A percentile compares a stretch with the other conserved stretches of the same genome.
Evolutionary conservation across 2,113 vertebrate genomes (phyloP).

Genomic region (Channa maculata): DNA sequence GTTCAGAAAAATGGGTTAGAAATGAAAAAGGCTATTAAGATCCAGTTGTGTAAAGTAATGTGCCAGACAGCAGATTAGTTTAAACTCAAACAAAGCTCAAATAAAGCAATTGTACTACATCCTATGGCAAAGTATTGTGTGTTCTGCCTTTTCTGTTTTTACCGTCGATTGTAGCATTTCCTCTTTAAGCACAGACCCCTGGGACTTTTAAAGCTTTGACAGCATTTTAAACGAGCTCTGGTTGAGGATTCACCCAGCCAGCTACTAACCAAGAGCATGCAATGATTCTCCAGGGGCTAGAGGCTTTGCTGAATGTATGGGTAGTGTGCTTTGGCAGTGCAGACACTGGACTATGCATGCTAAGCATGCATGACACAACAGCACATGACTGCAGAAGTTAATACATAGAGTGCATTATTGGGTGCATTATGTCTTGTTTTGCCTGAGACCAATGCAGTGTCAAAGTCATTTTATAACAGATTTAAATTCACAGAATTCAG

Average conservation of each 20-base stretch:
- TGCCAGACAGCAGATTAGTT: slow-evolving; percentile 52
- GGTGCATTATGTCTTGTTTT: slow-evolving; percentile 64
- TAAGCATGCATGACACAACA: slow-evolving; percentile 63
- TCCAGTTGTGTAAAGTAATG: slow-evolving; percentile 10
- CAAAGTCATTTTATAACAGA: slow-evolving; percentile 62
- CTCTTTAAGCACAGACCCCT: slow-evolving; percentile 53
- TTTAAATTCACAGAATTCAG: slow-evolving; percentile 52
- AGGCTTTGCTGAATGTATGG: slow-evolving; percentile 41
- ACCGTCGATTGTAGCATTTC: slow-evolving; percentile 54
- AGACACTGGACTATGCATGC: slow-evolving; percentile 41
- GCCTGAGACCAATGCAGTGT: slow-evolving; percentile 62
- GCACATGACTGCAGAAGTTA: slow-evolving; percentile 66
- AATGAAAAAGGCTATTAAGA: slow-evolving; percentile 38
- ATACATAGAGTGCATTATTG: slow-evolving; percentile 45
- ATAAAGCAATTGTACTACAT: slow-evolving; percentile 41
- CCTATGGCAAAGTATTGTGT: slow-evolving; percentile 23
- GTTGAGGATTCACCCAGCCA: slow-evolving; percentile 63
- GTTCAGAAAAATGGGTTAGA: slow-evolving; percentile 49
- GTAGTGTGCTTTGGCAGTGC: slow-evolving; percentile 42
- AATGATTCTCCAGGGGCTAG: slow-evolving; percentile 47
- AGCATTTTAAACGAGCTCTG: slow-evolving; percentile 69
- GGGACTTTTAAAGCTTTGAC: slow-evolving; percentile 71
- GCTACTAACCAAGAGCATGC: slow-evolving; percentile 69
- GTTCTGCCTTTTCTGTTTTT: slow-evolving; percentile 49
- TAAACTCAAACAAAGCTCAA: slow-evolving; percentile 49